Percentiles rank a stretch among this genome's conserved stretches.
Conservation (phyloP, 1,140 invertebrate genomes). For the Saccostrea echinata region DNA sequence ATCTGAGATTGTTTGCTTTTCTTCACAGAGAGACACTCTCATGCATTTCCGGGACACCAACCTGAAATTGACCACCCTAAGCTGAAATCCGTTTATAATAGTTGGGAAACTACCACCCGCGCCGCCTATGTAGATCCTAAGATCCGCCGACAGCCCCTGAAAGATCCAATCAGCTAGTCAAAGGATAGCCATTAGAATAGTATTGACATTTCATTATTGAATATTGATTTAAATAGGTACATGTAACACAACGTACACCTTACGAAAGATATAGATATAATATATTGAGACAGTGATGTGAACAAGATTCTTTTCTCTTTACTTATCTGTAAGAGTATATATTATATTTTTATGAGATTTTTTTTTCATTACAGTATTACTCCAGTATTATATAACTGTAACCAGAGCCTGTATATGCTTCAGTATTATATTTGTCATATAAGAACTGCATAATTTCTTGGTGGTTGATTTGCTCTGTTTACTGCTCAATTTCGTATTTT, state of each 20-base stretch:
- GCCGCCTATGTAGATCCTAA: conserved; percentile 66
- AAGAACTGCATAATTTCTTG: neutral
- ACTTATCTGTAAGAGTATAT: too few relatives aligned
- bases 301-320: too few relatives aligned
- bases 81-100: conserved; percentile 68
- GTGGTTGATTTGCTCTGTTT: neutral
- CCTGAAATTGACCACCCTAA: conserved; percentile 68
- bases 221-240: too few relatives aligned
- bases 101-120: conserved; percentile 68
- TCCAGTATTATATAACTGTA: neutral
- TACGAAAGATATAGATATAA: too few relatives aligned
- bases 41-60: conserved; percentile 71
- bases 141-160: conserved; percentile 50
- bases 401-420: neutral
- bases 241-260: too few relatives aligned
- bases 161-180: conserved; percentile 8
- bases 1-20: conserved; percentile 7
- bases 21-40: conserved; percentile 66
- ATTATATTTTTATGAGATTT: neutral
- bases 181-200: neutral
- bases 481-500: neutral
- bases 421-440: neutral
- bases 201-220: too few relatives aligned
- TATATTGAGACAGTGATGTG: too few relatives aligned
- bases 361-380: conserved; percentile 10